Evolutionary conservation across 2,888 invertebrate species (phyloP).

Genomic region (Alviniconcha strummeri): DNA sequence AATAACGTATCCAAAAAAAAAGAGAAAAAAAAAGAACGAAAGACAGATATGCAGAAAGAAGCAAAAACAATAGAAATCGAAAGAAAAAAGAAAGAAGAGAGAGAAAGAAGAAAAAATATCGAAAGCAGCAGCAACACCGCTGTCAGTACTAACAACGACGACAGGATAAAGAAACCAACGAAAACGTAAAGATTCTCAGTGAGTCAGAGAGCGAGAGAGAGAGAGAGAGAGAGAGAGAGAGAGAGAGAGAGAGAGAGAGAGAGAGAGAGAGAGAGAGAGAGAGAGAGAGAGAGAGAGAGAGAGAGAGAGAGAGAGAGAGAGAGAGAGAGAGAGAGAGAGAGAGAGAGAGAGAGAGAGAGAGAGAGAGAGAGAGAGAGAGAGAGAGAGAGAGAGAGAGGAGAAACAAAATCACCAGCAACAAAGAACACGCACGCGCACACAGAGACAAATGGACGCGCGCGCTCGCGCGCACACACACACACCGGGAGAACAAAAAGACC

Average conservation of each 20-base stretch:
- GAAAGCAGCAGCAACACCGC: too few relatives aligned
- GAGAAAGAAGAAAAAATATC: neutral
- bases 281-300: too few relatives aligned
- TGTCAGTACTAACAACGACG: too few relatives aligned
- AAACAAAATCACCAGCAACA: neutral
- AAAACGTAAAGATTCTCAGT: too few relatives aligned
- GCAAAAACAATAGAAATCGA: too few relatives aligned
- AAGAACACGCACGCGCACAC: neutral
- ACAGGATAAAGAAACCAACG: too few relatives aligned
- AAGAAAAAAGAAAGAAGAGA: neutral
- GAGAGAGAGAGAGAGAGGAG: slow-evolving; percentile 18
- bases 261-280: too few relatives aligned
- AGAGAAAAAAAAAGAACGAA: neutral
- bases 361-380: slow-evolving; percentile 3
- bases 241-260: too few relatives aligned
- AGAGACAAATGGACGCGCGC: neutral
- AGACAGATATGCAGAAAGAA: neutral
- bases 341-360: slow-evolving; percentile 4
- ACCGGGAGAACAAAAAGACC: neutral
- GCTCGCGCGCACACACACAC: neutral
- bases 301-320: too few relatives aligned
- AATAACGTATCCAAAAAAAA: neutral
- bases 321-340: too few relatives aligned
- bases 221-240: too few relatives aligned
- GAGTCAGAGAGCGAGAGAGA: too few relatives aligned